Evolutionary conservation across 2,797 vertebrate species (phyloP), one percentile per base, ranked within the genome.

Genomic region (Cossypha dichroa): DNA sequence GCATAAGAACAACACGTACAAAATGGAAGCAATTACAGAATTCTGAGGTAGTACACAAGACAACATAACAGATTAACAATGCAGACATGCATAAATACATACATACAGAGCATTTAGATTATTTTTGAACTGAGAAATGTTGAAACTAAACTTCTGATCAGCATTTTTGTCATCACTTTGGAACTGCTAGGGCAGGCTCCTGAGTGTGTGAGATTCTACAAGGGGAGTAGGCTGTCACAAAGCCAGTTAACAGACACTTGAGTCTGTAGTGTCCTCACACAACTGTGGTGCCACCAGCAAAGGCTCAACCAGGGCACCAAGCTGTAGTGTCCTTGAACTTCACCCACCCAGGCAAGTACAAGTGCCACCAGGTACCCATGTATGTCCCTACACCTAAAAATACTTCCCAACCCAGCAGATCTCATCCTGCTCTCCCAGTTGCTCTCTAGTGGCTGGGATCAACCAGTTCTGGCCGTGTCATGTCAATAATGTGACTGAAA

Each of bases 361-460:
- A 40, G 52, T 33, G 34, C 43, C 56, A 85, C 26, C 58, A 68
- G 26, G 18, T 21, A 40, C 11, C 13, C 2, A 1, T 4, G 9
- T 4, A 18, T 6, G 5, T 29, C 51, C 2, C 1, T 62, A 43
- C 25, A 11, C 19, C 59, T 26, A 28, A 58, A 70, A 63, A 18
- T 10, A 5, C 25, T 25, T 54, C 55, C 46, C 6, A 4, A 25
- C 5, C n/a, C 4, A 7, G 23, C 33, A 56, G 54, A 40, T 41
- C 45, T 67, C 49, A 60, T 5, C 10, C 8, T 2, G 13, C 56
- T 51, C 55, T 85, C 51, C 29, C 0, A 0, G 26, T 8, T 55
- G 41, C n/a, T 63, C 40, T 73, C 48, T 8, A 8, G 36, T 2
- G 2, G 22, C 17, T 29, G 33, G 45, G 10, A 70, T 41, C 13